phyloP scores from a whole-genome alignment of 1,140 invertebrate species.

The Drosophila elegans region DNA sequence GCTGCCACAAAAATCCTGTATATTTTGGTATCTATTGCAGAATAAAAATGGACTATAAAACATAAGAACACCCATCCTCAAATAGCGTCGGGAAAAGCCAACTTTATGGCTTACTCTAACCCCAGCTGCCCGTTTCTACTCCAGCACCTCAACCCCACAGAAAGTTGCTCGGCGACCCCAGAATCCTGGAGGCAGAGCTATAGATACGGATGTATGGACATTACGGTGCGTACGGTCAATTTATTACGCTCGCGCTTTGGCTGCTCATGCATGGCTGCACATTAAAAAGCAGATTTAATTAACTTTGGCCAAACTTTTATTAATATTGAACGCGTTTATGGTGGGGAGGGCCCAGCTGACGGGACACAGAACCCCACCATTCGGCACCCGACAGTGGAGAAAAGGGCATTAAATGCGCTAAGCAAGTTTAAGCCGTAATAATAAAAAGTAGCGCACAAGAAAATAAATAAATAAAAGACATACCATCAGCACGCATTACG shows the following conservation, averaged over 20 bases:
- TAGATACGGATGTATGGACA: slow-evolving; percentile 57
- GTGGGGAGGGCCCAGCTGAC: slow-evolving; percentile 44
- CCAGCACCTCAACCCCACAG: slow-evolving; percentile 22
- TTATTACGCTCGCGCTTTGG: slow-evolving; percentile 71
- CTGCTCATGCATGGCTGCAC: slow-evolving; percentile 73
- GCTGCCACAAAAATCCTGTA: not conserved
- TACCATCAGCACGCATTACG: slow-evolving; percentile 76
- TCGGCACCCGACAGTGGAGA: not conserved
- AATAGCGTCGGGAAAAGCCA: slow-evolving; percentile 35
- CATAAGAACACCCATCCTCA: not conserved
- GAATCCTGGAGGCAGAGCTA: slow-evolving; percentile 20
- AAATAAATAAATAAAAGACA: slow-evolving; percentile 82
- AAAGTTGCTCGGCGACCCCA: slow-evolving; percentile 36
- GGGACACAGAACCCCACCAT: not conserved
- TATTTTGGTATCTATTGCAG: slow-evolving; percentile 3
- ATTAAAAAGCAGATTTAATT: slow-evolving; percentile 82
- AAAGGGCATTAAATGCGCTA: slow-evolving; percentile 64
- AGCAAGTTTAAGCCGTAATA: slow-evolving; percentile 69
- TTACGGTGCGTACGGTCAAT: slow-evolving; percentile 70
- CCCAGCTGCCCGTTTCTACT: not conserved
- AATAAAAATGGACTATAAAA: slow-evolving; percentile 22
- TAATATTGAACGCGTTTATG: slow-evolving; percentile 76
- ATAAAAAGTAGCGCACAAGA: slow-evolving; percentile 78
- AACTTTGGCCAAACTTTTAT: slow-evolving; percentile 80
- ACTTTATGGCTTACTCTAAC: slow-evolving; percentile 46